A percentile compares a stretch with the other conserved stretches of the same genome.
Evolutionary conservation across 2,888 invertebrate genomes (phyloP).

Genomic region (Drosophila diplacantha): DNA sequence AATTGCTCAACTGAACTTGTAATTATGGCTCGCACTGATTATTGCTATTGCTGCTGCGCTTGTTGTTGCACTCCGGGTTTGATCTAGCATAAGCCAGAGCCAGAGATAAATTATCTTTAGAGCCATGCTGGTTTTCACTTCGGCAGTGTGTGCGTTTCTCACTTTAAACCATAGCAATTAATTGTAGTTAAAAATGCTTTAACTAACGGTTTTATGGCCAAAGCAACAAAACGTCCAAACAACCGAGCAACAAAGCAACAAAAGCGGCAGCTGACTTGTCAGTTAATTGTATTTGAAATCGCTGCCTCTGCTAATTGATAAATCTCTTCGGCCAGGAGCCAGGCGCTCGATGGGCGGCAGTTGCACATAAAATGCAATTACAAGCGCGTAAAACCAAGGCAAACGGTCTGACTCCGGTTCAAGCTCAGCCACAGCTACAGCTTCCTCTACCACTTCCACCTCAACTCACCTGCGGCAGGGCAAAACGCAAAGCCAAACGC

Average conservation of each 20-base stretch:
- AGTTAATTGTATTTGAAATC: conserved; percentile 66
- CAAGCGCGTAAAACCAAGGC: conserved; percentile 46
- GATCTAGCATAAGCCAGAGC: conserved; percentile 49
- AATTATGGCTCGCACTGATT: conserved; percentile 56
- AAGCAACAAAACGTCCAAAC: conserved; percentile 14
- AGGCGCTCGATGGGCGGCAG: conserved; percentile 37
- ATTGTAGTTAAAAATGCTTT: conserved; percentile 60
- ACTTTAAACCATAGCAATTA: conserved; percentile 62
- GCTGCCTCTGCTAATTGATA: conserved; percentile 61
- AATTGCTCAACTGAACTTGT: conserved; percentile 70
- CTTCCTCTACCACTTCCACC: conserved; percentile 6
- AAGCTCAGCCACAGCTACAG: neutral
- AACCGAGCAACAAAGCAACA: conserved; percentile 8
- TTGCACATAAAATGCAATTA: conserved; percentile 66
- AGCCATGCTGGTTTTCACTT: conserved; percentile 43
- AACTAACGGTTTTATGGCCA: conserved; percentile 65
- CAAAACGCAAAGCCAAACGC: conserved; percentile 16
- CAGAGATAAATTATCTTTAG: conserved; percentile 44
- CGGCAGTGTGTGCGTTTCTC: conserved; percentile 37
- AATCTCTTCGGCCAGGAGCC: conserved; percentile 39
- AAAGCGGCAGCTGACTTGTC: conserved; percentile 44
- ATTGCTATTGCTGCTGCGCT: conserved; percentile 19
- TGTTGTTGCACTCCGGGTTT: conserved; percentile 43
- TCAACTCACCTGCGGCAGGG: conserved; percentile 32
- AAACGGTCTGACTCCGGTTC: conserved; percentile 18